phyloP scores from a whole-genome alignment of 2,888 invertebrate genomes.

The Liodrosophila aerea region DNA sequence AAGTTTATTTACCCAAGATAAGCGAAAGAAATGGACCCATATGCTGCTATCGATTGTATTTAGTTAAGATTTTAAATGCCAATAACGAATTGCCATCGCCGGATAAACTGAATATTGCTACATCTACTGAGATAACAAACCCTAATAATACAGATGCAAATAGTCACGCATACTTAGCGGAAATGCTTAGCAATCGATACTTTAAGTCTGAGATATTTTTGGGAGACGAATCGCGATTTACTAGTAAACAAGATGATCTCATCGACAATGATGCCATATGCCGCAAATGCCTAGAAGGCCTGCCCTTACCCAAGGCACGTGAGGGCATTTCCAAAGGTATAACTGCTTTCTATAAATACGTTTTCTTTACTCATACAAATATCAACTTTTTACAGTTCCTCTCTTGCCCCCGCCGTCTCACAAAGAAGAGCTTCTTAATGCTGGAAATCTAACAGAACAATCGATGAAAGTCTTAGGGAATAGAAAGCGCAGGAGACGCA shows the following conservation, averaged over 20 bases:
- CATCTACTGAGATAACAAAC: conserved; percentile 89
- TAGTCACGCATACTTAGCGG: conserved; percentile 92
- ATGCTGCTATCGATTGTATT: conserved; percentile 92
- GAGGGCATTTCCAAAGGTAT: conserved; percentile 28
- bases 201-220: conserved; percentile 87
- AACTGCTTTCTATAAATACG: neutral
- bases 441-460: conserved; percentile 76
- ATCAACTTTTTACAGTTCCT: conserved; percentile 22
- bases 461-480: conserved; percentile 77
- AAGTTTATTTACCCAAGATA: conserved; percentile 88
- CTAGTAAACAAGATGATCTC: conserved; percentile 60
- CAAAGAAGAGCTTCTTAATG: conserved; percentile 72
- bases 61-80: conserved; percentile 86
- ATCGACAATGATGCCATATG: conserved; percentile 76
- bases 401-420: conserved; percentile 55
- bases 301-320: conserved; percentile 53
- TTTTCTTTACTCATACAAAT: neutral
- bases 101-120: conserved; percentile 87
- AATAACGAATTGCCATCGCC: conserved; percentile 88
- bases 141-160: conserved; percentile 83
- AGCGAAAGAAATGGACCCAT: conserved; percentile 94
- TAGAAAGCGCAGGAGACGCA: conserved; percentile 61
- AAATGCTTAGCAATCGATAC: conserved; percentile 89
- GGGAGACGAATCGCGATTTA: conserved; percentile 85
- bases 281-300: conserved; percentile 73